Conservation (phyloP, 2,113 vertebrate species). For the Falco punctatus region DNA sequence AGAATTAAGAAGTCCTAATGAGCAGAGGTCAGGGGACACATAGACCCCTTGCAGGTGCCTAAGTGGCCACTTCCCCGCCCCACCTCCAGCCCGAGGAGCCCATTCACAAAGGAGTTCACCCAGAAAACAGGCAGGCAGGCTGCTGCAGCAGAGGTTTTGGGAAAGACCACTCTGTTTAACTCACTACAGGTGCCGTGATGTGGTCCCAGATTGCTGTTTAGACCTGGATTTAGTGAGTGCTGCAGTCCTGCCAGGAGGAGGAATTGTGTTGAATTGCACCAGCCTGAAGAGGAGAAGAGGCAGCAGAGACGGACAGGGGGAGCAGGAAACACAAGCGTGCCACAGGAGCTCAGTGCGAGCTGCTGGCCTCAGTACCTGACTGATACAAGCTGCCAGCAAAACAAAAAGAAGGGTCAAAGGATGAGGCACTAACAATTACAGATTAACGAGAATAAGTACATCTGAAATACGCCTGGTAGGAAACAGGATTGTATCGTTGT, state of each 20-base stretch:
- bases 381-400: background rate
- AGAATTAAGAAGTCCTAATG: background rate
- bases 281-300: background rate
- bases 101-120: background rate
- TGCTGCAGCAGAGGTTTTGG: background rate
- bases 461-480: background rate
- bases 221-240: background rate
- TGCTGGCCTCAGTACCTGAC: background rate
- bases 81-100: background rate
- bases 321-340: background rate
- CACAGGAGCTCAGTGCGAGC: background rate
- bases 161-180: background rate
- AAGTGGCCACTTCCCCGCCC: fast-evolving
- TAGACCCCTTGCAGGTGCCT: background rate
- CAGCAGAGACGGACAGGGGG: background rate
- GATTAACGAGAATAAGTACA: background rate
- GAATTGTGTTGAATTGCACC: background rate
- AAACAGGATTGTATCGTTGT: background rate
- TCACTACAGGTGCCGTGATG: fast-evolving
- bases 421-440: background rate
- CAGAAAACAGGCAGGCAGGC: background rate
- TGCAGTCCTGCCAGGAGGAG: background rate
- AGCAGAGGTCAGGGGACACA: background rate
- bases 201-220: background rate
- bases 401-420: background rate